Percentiles rank a stretch among this genome's conserved stretches.
phyloP scores from a whole-genome alignment of 2,113 vertebrate species.

The Eclectus roratus region DNA sequence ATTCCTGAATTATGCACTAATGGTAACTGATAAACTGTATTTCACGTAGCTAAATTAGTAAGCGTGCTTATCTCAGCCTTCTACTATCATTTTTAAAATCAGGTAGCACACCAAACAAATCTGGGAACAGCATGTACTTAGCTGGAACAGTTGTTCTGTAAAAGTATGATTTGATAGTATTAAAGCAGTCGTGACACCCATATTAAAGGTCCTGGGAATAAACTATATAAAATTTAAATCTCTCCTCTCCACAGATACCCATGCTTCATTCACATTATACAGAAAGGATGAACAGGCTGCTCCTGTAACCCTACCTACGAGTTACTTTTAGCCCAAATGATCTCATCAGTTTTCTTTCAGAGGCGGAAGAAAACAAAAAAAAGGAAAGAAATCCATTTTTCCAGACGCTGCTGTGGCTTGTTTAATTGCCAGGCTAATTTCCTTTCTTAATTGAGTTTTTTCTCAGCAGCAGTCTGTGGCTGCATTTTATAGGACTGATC shows the following conservation, averaged over 20 bases:
- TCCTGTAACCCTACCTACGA: neutral
- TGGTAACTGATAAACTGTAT: neutral
- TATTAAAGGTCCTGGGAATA: neutral
- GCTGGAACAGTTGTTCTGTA: neutral
- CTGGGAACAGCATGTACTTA: neutral
- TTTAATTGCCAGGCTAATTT: slow-evolving; percentile 36
- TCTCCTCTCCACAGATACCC: neutral
- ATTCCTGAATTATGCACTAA: neutral
- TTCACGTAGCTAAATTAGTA: neutral
- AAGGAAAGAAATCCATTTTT: neutral
- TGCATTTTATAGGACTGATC: slow-evolving; percentile 36
- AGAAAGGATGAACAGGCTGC: neutral
- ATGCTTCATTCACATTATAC: neutral
- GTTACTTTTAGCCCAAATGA: neutral
- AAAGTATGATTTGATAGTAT: neutral
- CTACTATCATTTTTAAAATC: neutral
- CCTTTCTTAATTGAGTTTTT: slow-evolving; percentile 31
- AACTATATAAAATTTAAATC: neutral
- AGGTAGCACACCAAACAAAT: neutral
- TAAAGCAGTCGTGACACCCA: neutral
- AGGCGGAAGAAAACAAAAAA: neutral
- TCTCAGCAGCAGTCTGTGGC: slow-evolving; percentile 12
- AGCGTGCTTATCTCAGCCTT: neutral
- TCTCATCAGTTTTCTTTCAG: neutral
- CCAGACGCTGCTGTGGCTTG: slow-evolving; percentile 21